Evolutionary conservation across 2,797 vertebrate genomes (phyloP).

Genomic region (Benthosema pterotum): DNA sequence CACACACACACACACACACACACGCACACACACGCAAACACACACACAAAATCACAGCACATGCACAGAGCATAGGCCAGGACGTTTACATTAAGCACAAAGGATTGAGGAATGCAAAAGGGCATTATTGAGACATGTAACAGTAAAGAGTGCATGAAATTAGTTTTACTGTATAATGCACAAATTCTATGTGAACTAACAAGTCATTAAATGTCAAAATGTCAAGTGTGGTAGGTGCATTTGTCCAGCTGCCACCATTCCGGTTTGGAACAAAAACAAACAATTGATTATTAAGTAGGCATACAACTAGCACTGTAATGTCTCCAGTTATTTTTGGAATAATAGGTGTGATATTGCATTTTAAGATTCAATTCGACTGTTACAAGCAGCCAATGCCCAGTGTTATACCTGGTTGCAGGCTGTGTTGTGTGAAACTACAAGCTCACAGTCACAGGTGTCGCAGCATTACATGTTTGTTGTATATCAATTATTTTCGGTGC

Average conservation of each 20-base stretch:
- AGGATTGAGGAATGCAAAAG: slow-evolving; percentile 27
- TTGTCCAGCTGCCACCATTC: background rate
- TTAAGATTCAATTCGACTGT: slow-evolving; percentile 59
- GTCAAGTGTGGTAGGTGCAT: too few relatives aligned
- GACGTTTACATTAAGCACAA: slow-evolving; percentile 26
- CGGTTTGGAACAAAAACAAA: too few relatives aligned
- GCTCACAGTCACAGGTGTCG: too few relatives aligned
- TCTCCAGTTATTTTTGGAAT: too few relatives aligned
- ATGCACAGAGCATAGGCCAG: slow-evolving; percentile 29
- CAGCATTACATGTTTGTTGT: too few relatives aligned
- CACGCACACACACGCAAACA: slow-evolving; percentile 21
- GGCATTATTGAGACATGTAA: background rate
- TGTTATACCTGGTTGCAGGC: too few relatives aligned
- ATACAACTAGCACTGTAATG: too few relatives aligned
- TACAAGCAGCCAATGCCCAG: slow-evolving; percentile 76
- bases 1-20: slow-evolving; percentile 32
- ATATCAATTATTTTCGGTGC: too few relatives aligned
- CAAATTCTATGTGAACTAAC: background rate
- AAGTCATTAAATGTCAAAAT: background rate
- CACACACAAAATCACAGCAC: slow-evolving; percentile 28
- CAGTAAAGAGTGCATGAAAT: background rate
- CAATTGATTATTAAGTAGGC: too few relatives aligned
- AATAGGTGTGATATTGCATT: too few relatives aligned
- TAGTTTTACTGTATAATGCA: background rate
- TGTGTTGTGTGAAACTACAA: too few relatives aligned